phyloP scores from a whole-genome alignment of 2,888 invertebrate species.

The Hedychridium roseum region DNA sequence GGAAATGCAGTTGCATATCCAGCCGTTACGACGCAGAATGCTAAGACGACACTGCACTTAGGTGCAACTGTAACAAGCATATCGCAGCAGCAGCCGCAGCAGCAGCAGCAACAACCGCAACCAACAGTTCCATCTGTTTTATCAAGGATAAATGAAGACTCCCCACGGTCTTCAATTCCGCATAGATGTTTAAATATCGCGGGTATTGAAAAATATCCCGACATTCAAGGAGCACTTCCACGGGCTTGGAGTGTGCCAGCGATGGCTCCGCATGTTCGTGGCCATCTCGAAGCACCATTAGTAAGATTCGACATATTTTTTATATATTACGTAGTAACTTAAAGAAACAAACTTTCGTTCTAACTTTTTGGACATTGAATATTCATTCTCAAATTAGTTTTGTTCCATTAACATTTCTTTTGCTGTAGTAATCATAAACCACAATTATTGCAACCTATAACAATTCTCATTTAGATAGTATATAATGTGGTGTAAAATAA shows the following conservation, averaged over 20 bases:
- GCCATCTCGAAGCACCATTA: constrained; percentile 78
- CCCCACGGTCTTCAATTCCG: constrained; percentile 50
- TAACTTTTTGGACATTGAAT: no score
- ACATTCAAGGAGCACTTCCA: constrained; percentile 73
- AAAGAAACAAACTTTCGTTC: no score
- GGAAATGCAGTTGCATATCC: constrained; percentile 33
- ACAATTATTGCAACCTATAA: no score
- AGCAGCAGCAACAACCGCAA: constrained; percentile 46
- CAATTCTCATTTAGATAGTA: no score
- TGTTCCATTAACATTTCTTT: no score
- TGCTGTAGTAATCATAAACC: no score
- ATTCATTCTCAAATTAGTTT: no score
- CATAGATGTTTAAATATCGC: constrained; percentile 78
- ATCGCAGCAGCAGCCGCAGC: constrained; percentile 38
- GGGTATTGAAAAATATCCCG: constrained; percentile 81
- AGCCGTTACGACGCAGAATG: constrained; percentile 38
- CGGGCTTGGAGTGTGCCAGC: constrained; percentile 82
- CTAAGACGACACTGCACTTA: constrained; percentile 38
- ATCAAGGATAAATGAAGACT: constrained; percentile 67
- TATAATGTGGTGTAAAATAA: no score
- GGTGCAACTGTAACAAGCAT: constrained; percentile 37
- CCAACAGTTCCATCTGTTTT: constrained; percentile 48
- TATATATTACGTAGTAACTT: no score
- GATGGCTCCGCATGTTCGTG: constrained; percentile 67
- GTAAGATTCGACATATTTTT: no score